Base-by-base conservation (phyloP, 1,140 invertebrate genomes). In the Heliconius melpomene region DNA sequence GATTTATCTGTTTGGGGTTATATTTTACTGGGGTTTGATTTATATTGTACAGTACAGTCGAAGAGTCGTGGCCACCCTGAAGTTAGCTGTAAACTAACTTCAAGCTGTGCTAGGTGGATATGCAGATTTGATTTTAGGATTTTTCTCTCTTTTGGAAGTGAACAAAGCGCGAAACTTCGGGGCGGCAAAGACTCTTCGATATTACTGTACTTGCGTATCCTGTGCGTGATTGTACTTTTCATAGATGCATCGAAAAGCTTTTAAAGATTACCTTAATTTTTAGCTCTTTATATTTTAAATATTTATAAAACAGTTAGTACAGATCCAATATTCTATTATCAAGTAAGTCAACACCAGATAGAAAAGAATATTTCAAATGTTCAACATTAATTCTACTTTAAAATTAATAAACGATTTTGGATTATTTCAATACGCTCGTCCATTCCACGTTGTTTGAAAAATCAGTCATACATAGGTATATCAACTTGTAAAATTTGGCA, bases 311-410 rank as follows among this genome's bases (percentile, higher is more conserved):
- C 60, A 66, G 57, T 66, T 66, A 66, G 60, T 66, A 66, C 26
- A 66, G 60, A 66, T 66, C 60, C 60, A 66, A 66, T 66, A 66
- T 66, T 29, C 60, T 66, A 66, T 29, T 66, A 29, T 29, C 26
- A 66, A 8, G 60, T 66, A 66, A 66, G 26, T 66, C 11, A 66
- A 66, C 57, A 60, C 26, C 60, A 66, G 60, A 66, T 66, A 66
- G 60, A 66, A 66, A 26, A 66, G 60, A 26, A 66, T 29, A 66
- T 29, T 66, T 66, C 29, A 66, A 66, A 66, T 66, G 9, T 29
- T 66, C 60, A 66, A 66, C 60, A 66, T 66, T 66, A 66, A 66
- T 29, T 29, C 26, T 66, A 66, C 60, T 66, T 66, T 66, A 66
- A 29, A 66, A 29, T 66, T 66, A 11, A 66, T 66, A 29, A 66